Base-by-base conservation (phyloP, 1,140 invertebrate genomes). In the Heliconius hewitsoni region DNA sequence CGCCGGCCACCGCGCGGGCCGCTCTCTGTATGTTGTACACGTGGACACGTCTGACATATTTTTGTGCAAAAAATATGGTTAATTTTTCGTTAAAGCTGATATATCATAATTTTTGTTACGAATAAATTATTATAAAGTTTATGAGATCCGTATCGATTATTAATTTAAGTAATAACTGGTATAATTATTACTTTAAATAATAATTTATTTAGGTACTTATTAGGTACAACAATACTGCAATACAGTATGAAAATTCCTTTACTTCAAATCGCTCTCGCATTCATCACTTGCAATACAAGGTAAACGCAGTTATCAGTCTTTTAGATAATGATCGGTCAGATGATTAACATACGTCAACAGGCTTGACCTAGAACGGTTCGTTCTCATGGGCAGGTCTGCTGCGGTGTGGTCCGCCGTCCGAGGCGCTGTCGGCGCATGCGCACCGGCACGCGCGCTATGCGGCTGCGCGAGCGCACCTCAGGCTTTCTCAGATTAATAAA, bases 391-490 rank as follows among this genome's bases (percentile, higher is more conserved):
- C 60, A 66, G 77, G 66, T 55, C 57, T 46, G 70, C 37, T 50
- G 71, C 83, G 84, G 93, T 94, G 93, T 94, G 93, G 93, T 94
- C 93, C 86, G 27, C 60, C 74, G 84, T 87, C 86, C 80, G 71
- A 76, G 72, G 78, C 86, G 86, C 89, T 93, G 93, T 93, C 91
- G 89, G 85, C 91, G 90, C 90, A 85, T 80, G 84, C 81, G 71
- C 78, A 77, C 57, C 77, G 89, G 93, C 91, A 93, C 90, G 92
- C 93, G 92, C 87, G 92, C 91, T 90, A 94, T 94, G 93, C 91
- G 86, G 75, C 86, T 76, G 81, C 76, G 80, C 83, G 81, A 83
- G 83, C 81, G 84, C 83, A 85, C 84, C 85, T 86, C 82, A 79
- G 81, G 80, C 84, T 86, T 82, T 90, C 86, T 83, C 85, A 52